Evolutionary conservation across 2,797 vertebrate species (phyloP), one percentile per base, ranked within the genome.

Genomic region (Zalophus californianus): DNA sequence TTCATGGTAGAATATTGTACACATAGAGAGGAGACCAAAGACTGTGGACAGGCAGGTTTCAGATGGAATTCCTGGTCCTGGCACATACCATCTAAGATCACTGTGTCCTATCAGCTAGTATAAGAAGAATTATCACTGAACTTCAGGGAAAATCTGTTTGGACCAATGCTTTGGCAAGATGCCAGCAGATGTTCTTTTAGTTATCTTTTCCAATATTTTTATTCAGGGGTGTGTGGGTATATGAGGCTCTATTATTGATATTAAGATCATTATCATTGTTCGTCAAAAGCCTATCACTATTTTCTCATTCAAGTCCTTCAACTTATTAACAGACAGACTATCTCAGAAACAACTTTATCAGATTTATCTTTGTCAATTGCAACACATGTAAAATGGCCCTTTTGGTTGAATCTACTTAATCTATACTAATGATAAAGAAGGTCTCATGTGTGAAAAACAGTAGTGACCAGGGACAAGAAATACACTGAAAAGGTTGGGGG

Each of bases 231-330:
- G 29, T 2, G 3, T 92, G 50, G 8, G 0, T 44, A 5, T 60
- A 29, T 75, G 52, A 94, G 48, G 48, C 35, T 85, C 1, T n/a
- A n/a, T 48, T 90, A 44, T 70, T 80, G 79, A 50, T 68, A 64
- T 80, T 83, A 73, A 94, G 18, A 64, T 89, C 11, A 72, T 66
- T 93, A 38, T 91, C 23, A 48, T 18, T 62, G 7, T 86, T 82
- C 16, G 64, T 35, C 23, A 38, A 75, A 8, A 72, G 11, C 4
- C 38, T 78, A 29, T 70, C 8, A 27, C 23, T 64, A 0, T 56
- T 87, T 94, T 92, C 70, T 66, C 27, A 92, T 73, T 93, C 58
- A 87, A 87, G 23, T 92, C 35, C 64, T 94, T 95, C 88, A 73
- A 13, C 25, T 89, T 73, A 44, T 32, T 60, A 35, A 70, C 41